These are phyloP conservation scores for Sander vitreus DNA, from an alignment of 2,113 vertebrate species.

Conservation along the genomic window DNA sequence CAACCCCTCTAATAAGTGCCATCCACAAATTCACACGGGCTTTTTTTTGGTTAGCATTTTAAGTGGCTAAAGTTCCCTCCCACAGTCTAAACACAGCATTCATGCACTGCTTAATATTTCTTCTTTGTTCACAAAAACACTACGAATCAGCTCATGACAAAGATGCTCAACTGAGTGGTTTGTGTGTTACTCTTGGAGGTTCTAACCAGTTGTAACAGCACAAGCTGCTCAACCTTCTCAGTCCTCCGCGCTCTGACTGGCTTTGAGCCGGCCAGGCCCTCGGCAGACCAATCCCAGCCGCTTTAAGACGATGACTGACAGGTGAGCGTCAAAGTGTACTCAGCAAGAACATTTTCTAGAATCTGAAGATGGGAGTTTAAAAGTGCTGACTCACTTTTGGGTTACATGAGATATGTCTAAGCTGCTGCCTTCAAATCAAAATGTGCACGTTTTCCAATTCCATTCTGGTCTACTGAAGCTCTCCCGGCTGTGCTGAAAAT, in stretches of 20 bases:
- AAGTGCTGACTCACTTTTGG: not conserved
- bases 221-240: slow-evolving; percentile 80
- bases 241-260: slow-evolving; percentile 58
- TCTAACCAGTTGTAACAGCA: slow-evolving; percentile 78
- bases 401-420: too few relatives aligned
- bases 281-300: too few relatives aligned
- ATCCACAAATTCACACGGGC: not conserved
- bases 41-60: not conserved
- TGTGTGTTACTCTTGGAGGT: slow-evolving; percentile 74
- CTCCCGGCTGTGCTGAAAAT: not conserved
- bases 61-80: not conserved
- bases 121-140: slow-evolving; percentile 68
- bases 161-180: slow-evolving; percentile 36
- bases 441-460: not conserved
- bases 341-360: not conserved
- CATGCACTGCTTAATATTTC: too few relatives aligned
- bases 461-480: not conserved
- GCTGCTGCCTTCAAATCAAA: not conserved
- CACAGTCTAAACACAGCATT: not conserved
- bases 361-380: not conserved
- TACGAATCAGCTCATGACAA: slow-evolving; percentile 21
- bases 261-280: too few relatives aligned
- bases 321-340: too few relatives aligned
- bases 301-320: too few relatives aligned
- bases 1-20: too few relatives aligned